Conservation (phyloP, 2,888 invertebrate genomes). For the Leptopilina myrica region DNA sequence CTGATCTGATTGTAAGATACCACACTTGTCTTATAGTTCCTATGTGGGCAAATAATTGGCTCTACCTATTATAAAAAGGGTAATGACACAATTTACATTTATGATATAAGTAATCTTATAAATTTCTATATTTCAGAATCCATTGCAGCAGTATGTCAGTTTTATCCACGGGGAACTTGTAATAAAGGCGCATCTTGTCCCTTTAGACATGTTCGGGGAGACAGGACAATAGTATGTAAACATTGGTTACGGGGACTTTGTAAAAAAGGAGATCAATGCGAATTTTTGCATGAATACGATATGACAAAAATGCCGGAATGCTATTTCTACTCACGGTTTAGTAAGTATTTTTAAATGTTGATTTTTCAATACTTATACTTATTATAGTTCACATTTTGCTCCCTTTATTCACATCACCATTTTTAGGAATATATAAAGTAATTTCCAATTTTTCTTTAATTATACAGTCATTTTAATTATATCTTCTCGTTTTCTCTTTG, state of each 20-base stretch:
- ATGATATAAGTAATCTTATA: no score
- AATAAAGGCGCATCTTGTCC: slow-evolving; percentile 95
- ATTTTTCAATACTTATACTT: no score
- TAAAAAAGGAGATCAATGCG: slow-evolving; percentile 99
- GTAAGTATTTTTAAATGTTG: slow-evolving; percentile 76
- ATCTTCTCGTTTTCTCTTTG: no score
- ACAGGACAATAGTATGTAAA: slow-evolving; percentile 99
- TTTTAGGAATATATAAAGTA: no score
- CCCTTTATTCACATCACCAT: no score
- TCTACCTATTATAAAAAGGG: no score
- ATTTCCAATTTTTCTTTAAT: slow-evolving; percentile 30
- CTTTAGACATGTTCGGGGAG: slow-evolving; percentile 97
- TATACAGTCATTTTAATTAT: no score
- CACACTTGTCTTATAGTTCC: no score
- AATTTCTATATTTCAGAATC: slow-evolving; percentile 84
- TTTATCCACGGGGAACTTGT: slow-evolving; percentile 86
- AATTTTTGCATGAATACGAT: slow-evolving; percentile 99
- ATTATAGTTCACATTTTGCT: no score
- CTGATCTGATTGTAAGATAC: no score
- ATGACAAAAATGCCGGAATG: slow-evolving; percentile 99
- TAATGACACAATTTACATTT: no score
- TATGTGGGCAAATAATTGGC: no score
- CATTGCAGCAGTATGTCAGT: slow-evolving; percentile 96
- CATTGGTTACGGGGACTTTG: slow-evolving; percentile 99
- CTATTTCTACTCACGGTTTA: slow-evolving; percentile 99